Percentiles rank a stretch among this genome's conserved stretches.
Evolutionary conservation across 2,888 invertebrate genomes (phyloP).

Genomic region (Osmoderma eremita): DNA sequence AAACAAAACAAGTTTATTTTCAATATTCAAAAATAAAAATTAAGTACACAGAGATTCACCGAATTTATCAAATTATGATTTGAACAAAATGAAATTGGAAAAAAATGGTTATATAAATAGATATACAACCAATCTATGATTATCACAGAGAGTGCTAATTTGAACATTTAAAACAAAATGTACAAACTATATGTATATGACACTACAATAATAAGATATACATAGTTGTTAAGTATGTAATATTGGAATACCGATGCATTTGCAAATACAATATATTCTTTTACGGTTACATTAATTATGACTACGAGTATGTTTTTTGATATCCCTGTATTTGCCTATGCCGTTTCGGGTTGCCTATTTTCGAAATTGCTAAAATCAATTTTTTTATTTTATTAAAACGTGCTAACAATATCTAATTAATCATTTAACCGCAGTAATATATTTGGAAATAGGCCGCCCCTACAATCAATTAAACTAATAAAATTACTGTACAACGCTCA

Average conservation of each 20-base stretch:
- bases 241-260: conserved; percentile 22
- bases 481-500: conserved; percentile 22
- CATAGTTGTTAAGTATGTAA: conserved; percentile 14
- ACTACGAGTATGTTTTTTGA: too few species aligned
- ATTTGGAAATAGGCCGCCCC: too few species aligned
- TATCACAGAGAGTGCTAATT: conserved; percentile 42
- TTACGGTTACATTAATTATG: too few species aligned
- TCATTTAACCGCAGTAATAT: too few species aligned
- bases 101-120: conserved; percentile 34
- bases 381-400: too few species aligned
- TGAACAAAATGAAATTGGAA: conserved; percentile 7
- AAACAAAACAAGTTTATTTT: conserved; percentile 30
- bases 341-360: conserved; percentile 10
- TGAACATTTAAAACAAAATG: conserved; percentile 40
- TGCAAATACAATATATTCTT: conserved; percentile 22
- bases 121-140: conserved; percentile 37
- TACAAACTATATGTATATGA: conserved; percentile 35
- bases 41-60: conserved; percentile 36
- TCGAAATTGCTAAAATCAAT: not conserved
- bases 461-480: too few species aligned
- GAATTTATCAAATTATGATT: conserved; percentile 8
- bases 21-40: conserved; percentile 28
- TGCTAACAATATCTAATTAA: too few species aligned
- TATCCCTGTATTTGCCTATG: conserved; percentile 19
- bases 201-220: conserved; percentile 30